Evolutionary conservation across 2,797 vertebrate genomes (phyloP).

Genomic region (Tarsius wallacei): DNA sequence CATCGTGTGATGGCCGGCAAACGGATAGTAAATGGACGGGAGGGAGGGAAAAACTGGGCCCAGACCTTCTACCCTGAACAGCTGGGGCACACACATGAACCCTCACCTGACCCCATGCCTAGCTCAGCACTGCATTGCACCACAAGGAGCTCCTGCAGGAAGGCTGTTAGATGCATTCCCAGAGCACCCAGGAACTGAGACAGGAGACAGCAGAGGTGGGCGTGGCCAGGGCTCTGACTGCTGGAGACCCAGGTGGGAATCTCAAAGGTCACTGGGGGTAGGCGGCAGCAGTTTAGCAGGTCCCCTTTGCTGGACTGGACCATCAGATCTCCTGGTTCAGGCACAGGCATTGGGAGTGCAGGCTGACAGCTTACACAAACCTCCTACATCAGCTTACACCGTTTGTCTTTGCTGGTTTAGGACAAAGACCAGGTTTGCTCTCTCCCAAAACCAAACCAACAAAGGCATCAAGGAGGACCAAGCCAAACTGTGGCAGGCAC

Average conservation of each 20-base stretch:
- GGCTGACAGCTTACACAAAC: rapidly evolving
- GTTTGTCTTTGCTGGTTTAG: neutral
- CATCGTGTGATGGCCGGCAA: neutral
- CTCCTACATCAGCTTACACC: rapidly evolving
- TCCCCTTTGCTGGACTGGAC: too few species aligned
- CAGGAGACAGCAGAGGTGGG: neutral
- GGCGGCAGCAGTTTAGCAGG: neutral
- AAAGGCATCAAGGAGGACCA: neutral
- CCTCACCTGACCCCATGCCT: neutral
- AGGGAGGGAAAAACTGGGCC: neutral
- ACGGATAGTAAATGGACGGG: too few species aligned
- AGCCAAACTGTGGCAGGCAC: neutral
- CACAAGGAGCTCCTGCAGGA: too few species aligned
- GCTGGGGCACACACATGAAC: neutral
- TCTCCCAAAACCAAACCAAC: neutral
- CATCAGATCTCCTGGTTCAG: neutral
- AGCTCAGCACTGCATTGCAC: neutral
- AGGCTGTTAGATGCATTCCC: neutral
- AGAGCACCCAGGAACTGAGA: neutral
- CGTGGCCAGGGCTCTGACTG: neutral
- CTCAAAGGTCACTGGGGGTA: neutral
- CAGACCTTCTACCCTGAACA: neutral
- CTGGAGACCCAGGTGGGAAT: neutral
- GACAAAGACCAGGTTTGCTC: neutral
- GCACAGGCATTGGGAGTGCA: neutral